Evolutionary conservation across 2,888 invertebrate genomes (phyloP).

Genomic region (Euclidia mi): DNA sequence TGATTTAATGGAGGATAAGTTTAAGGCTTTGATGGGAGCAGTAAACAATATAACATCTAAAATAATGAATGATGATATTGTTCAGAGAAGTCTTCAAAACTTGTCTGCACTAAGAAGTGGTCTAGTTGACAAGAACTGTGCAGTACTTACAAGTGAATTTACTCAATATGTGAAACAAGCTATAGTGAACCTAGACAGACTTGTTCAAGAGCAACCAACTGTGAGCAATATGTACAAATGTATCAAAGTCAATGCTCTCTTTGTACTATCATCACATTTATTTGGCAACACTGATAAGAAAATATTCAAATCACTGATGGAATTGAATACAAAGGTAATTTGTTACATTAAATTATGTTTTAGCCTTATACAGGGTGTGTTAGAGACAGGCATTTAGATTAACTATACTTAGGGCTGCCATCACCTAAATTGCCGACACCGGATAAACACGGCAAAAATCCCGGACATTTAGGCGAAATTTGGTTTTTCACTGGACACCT

Average conservation of each 20-base stretch:
- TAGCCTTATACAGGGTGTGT: no score
- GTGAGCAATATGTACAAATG: conserved; percentile 89
- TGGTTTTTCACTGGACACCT: no score
- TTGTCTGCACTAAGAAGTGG: conserved; percentile 79
- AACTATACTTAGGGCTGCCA: no score
- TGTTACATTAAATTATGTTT: no score
- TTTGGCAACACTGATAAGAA: conserved; percentile 95
- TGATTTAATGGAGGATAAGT: conserved; percentile 90
- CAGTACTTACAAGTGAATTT: conserved; percentile 90
- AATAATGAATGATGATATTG: conserved; percentile 92
- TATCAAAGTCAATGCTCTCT: conserved; percentile 92
- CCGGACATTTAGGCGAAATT: no score
- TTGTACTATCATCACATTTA: conserved; percentile 92
- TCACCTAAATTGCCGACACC: no score
- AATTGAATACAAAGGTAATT: conserved; percentile 93
- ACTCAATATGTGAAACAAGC: conserved; percentile 91
- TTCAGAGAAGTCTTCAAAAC: conserved; percentile 89
- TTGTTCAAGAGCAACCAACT: conserved; percentile 86
- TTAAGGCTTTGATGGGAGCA: conserved; percentile 92
- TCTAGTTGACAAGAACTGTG: conserved; percentile 83
- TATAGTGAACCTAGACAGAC: conserved; percentile 90
- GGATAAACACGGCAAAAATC: no score
- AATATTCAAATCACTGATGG: conserved; percentile 92
- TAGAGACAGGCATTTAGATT: no score
- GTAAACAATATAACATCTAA: conserved; percentile 92